Base-by-base conservation (phyloP, 2,113 vertebrate species). In the Guaruba guarouba region DNA sequence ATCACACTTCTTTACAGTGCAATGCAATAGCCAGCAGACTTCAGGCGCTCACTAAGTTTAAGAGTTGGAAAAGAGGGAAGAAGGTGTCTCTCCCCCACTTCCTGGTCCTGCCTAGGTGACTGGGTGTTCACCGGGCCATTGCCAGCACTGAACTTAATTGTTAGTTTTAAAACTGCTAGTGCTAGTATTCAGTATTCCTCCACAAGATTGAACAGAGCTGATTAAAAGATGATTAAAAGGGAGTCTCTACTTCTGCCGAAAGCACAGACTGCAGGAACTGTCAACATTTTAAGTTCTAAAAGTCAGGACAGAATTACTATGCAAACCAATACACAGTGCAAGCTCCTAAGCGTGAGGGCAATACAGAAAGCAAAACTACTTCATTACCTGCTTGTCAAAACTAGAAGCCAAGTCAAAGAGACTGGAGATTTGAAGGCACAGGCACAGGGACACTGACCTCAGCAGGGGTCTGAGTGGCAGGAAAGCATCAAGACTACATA, bases 321-420 rank as follows among this genome's bases (percentile, higher is more conserved):
- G 90, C 82, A 86, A 82, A 51, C 61, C 92, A 86, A 52, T 4
- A 29, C 48, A 48, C 59, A 85, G 63, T 54, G 79, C 62, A 83
- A 41, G 28, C 51, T 81, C 85, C 55, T 63, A 61, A 41, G 57
- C 10, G 9, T 93, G 92, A 92, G 88, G 64, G 63, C 51, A 92
- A 84, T 86, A 20, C 76, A 84, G 37, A 94, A 89, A 75, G 2
- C 39, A 84, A 68, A 93, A 55, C 33, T 25, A 25, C 77, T 93
- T 84, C 61, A 63, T 68, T 75, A 84, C 25, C 43, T 83, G 73
- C 90, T 55, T 31, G 55, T 88, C 93, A 90, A 54, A 90, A 70
- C 23, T 63, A 90, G 37, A 71, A 93, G 29, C 39, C 23, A 43
- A 82, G 75, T 67, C 27, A 61, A 51, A 78, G 37, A 85, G 41